Base-by-base conservation (phyloP, 35 echinoderm and acorn worm genomes). In the Lytechinus variegatus region DNA sequence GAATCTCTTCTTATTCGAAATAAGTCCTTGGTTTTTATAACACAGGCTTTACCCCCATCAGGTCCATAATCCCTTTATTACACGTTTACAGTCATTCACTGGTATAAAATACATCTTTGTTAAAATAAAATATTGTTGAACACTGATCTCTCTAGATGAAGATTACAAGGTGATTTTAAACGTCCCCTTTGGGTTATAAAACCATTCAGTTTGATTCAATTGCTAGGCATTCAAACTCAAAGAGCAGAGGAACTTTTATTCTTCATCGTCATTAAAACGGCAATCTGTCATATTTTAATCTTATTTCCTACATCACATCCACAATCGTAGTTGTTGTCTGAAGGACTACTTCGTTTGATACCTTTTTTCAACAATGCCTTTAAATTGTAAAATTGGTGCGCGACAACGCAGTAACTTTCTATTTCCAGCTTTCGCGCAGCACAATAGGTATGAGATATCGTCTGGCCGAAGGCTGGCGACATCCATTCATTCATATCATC, bases 221-320 rank as follows among this genome's bases (percentile, higher is more conserved):
- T 24, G 66, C 66, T 5, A 79, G 66, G n/a, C 66, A n/a, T 79
- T 66, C 33, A 44, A 44, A 44, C 33, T 44, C 33, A 79, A 79
- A 79, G 66, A 79, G 66, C 66, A 79, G n/a, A n/a, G 6, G 66
- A 24, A 4, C n/a, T 79, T n/a, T 19, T 79, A 44, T 44, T 79
- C 14, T 8, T 8, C 21, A 79, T 24, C n/a, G n/a, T 79, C 66
- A 79, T 79, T 79, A 79, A 79, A 79, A 79, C n/a, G 16, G 66
- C 66, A 79, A 79, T 79, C 66, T 79, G 16, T 79, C 66, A 79
- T 79, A 79, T 79, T 79, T 79, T 24, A 79, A 79, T 79, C 66
- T 79, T 19, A 6, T 79, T n/a, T 79, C n/a, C 66, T n/a, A 19
- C 2, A 79, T 79, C 66, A 16, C 66, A 79, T 4, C 66, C 3